A percentile compares a stretch with the other conserved stretches of the same genome.
phyloP scores from a whole-genome alignment of 1,140 invertebrate genomes.

The Pemphigus obesinymphae region DNA sequence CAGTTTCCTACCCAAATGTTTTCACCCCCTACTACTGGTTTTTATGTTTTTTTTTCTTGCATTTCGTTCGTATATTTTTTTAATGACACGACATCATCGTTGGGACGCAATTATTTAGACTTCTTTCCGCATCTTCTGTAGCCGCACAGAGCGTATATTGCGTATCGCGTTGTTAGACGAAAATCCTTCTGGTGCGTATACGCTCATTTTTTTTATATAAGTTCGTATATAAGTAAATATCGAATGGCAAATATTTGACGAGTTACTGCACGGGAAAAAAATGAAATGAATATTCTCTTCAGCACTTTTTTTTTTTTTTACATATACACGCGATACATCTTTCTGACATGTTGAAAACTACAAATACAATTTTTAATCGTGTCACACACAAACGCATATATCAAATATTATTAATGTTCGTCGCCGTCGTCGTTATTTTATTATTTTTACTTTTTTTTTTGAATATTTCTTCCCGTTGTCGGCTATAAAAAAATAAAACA shows the following conservation, averaged over 20 bases:
- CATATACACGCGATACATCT: neutral
- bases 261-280: slow-evolving; percentile 3
- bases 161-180: neutral
- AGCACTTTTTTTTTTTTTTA: neutral
- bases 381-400: neutral
- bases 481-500: neutral
- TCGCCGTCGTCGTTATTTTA: neutral
- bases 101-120: too few relatives aligned
- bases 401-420: neutral
- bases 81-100: too few relatives aligned
- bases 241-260: neutral
- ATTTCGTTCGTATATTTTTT: too few relatives aligned
- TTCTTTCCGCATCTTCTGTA: too few relatives aligned
- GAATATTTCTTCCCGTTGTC: neutral
- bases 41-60: neutral
- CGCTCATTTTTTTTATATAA: neutral
- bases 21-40: neutral
- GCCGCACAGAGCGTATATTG: too few relatives aligned
- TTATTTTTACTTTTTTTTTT: too few relatives aligned
- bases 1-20: too few relatives aligned
- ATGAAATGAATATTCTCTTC: neutral
- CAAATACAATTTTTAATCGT: neutral
- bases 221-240: neutral
- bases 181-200: neutral
- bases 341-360: neutral